A percentile compares a stretch with the other conserved stretches of the same genome.
Evolutionary conservation across 2,113 vertebrate species (phyloP).

Genomic region (Saguinus imperator): DNA sequence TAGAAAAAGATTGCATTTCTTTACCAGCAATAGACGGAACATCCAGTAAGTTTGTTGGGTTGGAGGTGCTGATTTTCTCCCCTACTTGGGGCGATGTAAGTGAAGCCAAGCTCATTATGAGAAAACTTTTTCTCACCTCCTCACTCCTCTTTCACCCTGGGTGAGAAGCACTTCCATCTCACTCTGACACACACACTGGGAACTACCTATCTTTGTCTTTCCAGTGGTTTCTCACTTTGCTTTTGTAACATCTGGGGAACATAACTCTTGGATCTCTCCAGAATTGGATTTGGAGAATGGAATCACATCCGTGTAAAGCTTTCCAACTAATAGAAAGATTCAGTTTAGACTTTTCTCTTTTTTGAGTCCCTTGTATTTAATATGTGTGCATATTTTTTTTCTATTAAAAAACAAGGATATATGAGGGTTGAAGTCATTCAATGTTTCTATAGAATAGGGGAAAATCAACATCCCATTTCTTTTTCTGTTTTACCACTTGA

Average conservation of each 20-base stretch:
- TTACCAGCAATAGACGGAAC: background rate
- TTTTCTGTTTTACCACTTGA: background rate
- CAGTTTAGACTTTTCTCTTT: background rate
- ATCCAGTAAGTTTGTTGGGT: background rate
- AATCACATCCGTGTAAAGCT: background rate
- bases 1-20: background rate
- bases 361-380: conserved; percentile 9
- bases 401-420: background rate
- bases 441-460: background rate
- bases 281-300: background rate
- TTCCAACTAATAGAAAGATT: background rate
- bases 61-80: background rate
- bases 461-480: background rate
- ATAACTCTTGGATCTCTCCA: background rate
- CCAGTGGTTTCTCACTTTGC: background rate
- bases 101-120: background rate
- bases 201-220: background rate
- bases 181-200: background rate
- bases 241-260: background rate
- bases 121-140: background rate
- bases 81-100: background rate
- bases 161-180: background rate
- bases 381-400: background rate
- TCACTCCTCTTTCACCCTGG: background rate
- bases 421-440: background rate